A percentile compares a stretch with the other conserved stretches of the same genome.
phyloP scores from a whole-genome alignment of 2,888 invertebrate species.

The Aporophyla lueneburgensis region DNA sequence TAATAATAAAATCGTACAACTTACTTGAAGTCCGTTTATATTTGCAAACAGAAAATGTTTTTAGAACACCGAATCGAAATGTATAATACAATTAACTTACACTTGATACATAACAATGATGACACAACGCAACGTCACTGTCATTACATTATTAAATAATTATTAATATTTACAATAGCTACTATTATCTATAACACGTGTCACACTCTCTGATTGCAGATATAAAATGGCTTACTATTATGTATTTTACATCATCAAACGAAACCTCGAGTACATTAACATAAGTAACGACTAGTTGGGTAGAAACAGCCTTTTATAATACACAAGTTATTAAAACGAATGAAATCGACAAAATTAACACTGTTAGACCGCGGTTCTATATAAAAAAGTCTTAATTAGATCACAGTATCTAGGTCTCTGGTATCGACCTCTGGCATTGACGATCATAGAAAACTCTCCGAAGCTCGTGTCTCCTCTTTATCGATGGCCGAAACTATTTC shows the following conservation, averaged over 20 bases:
- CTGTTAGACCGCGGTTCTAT: conserved; percentile 80
- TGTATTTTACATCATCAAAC: conserved; percentile 68
- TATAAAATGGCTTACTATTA: conserved; percentile 63
- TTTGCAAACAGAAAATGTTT: conserved; percentile 56
- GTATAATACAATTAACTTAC: conserved; percentile 25
- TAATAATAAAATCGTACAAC: conserved; percentile 52
- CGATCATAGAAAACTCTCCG: conserved; percentile 92
- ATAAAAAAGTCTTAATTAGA: conserved; percentile 87
- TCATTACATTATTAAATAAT: conserved; percentile 31
- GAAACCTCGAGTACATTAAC: conserved; percentile 72
- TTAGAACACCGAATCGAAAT: conserved; percentile 30
- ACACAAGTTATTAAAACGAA: conserved; percentile 72
- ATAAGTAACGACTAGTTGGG: conserved; percentile 81
- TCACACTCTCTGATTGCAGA: conserved; percentile 56
- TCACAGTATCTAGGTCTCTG: conserved; percentile 90
- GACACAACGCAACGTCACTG: conserved; percentile 31
- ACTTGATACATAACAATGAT: conserved; percentile 48
- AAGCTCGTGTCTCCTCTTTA: conserved; percentile 91
- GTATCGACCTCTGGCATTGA: conserved; percentile 87
- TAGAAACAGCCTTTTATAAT: conserved; percentile 79
- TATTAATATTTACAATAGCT: conserved; percentile 53
- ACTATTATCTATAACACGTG: conserved; percentile 46
- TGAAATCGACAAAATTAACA: conserved; percentile 76
- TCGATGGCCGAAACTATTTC: conserved; percentile 92
- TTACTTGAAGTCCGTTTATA: conserved; percentile 56